Conservation (phyloP, 37 sponge, comb jelly and placozoan species). For the Dysidea cf. avara region DNA sequence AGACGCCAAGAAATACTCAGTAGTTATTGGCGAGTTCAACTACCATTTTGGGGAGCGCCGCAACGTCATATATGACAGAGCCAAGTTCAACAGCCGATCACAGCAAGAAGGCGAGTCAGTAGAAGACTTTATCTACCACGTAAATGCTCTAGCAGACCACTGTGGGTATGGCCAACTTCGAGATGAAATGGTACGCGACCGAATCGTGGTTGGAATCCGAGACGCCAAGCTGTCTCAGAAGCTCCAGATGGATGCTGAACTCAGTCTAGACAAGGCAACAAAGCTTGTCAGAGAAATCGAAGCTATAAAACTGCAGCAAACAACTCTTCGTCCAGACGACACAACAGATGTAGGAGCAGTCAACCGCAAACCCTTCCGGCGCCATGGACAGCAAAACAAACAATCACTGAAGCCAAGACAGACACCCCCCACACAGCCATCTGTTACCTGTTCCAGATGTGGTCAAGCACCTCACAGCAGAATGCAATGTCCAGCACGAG, state of each 20-base stretch:
- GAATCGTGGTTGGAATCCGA: conserved; percentile 12
- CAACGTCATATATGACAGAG: conserved; percentile 6
- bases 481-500: too few relatives aligned
- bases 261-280: conserved; percentile 12
- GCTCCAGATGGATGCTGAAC: conserved; percentile 3
- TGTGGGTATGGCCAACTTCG: conserved; percentile 8
- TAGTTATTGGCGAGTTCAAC: neutral
- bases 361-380: too few relatives aligned
- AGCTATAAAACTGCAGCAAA: conserved; percentile 1
- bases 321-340: neutral
- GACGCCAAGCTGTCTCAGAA: conserved; percentile 5
- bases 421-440: too few relatives aligned
- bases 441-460: too few relatives aligned
- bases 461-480: too few relatives aligned
- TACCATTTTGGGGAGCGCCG: conserved; percentile 4
- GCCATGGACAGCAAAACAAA: too few relatives aligned
- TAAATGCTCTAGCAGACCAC: conserved; percentile 12
- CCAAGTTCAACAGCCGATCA: conserved; percentile 6
- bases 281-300: neutral
- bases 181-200: conserved; percentile 6
- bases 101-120: conserved; percentile 11
- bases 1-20: conserved; percentile 8
- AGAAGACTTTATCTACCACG: neutral
- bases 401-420: too few relatives aligned
- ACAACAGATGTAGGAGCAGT: too few relatives aligned